Evolutionary conservation across 2,113 vertebrate species (phyloP).

Genomic region (Austrofundulus limnaeus): DNA sequence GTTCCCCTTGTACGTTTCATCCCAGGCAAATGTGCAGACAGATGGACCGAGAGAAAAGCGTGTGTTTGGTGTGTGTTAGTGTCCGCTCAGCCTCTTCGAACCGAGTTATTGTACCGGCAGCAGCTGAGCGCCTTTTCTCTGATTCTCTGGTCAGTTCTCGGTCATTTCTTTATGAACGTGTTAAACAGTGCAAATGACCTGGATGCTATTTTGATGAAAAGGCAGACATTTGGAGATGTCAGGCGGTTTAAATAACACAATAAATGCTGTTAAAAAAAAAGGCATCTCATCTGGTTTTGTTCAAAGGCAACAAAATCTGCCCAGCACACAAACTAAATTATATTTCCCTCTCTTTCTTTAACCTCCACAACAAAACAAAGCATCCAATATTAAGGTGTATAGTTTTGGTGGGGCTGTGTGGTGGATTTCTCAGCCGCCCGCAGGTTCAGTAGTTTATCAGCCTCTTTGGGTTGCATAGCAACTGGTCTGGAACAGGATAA

Average conservation of each 20-base stretch:
- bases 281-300: not conserved
- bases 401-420: not conserved
- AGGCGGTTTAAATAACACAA: not conserved
- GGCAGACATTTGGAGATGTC: not conserved
- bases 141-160: not conserved
- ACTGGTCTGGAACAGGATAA: not conserved
- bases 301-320: not conserved
- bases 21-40: constrained; percentile 44
- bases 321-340: not conserved
- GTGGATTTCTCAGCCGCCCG: not conserved
- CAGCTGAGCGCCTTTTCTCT: not conserved
- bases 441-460: not conserved
- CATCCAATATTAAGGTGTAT: not conserved
- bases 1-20: constrained; percentile 58
- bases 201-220: not conserved
- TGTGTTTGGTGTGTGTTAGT: constrained; percentile 11
- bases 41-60: constrained; percentile 24
- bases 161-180: constrained; percentile 7
- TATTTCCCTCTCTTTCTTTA: not conserved
- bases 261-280: not conserved
- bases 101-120: not conserved
- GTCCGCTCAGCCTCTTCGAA: constrained; percentile 4
- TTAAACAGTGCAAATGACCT: not conserved
- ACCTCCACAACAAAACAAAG: not conserved
- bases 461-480: not conserved